These are phyloP conservation scores for Myioborus melanocephalus DNA, from an alignment of 2,797 vertebrate genomes.

Conservation along the genomic window DNA sequence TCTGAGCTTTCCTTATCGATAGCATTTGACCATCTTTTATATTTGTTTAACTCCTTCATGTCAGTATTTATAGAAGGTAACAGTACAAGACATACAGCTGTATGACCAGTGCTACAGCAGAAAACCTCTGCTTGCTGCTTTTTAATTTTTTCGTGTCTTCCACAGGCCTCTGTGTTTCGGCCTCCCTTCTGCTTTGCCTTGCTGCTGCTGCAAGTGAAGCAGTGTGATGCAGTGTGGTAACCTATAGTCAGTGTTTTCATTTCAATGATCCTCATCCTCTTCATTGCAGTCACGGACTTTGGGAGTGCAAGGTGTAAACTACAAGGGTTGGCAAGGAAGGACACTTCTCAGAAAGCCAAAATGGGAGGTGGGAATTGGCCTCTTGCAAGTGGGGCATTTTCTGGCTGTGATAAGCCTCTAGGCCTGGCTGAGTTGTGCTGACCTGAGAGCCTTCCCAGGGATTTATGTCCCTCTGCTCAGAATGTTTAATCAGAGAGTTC, in stretches of 20 bases:
- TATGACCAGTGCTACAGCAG: background rate
- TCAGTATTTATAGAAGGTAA: background rate
- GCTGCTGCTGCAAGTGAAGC: background rate
- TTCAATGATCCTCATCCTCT: background rate
- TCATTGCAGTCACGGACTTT: background rate
- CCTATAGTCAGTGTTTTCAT: background rate
- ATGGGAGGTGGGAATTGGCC: background rate
- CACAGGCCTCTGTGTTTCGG: background rate
- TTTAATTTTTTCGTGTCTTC: background rate
- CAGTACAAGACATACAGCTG: background rate
- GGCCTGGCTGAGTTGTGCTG: background rate
- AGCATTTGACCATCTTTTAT: background rate
- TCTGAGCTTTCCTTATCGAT: background rate
- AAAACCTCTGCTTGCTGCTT: background rate
- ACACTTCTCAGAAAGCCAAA: background rate
- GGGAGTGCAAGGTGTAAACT: background rate
- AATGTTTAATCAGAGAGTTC: background rate
- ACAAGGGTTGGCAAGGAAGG: background rate
- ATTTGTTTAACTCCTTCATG: background rate
- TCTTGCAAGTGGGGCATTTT: background rate
- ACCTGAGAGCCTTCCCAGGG: background rate
- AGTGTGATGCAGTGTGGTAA: background rate
- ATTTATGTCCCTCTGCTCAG: background rate
- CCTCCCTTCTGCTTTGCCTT: background rate
- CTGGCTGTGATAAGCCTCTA: background rate